These are phyloP conservation scores for Telmatherina bonti DNA, from an alignment of 2,797 vertebrate genomes.

Conservation along the genomic window DNA sequence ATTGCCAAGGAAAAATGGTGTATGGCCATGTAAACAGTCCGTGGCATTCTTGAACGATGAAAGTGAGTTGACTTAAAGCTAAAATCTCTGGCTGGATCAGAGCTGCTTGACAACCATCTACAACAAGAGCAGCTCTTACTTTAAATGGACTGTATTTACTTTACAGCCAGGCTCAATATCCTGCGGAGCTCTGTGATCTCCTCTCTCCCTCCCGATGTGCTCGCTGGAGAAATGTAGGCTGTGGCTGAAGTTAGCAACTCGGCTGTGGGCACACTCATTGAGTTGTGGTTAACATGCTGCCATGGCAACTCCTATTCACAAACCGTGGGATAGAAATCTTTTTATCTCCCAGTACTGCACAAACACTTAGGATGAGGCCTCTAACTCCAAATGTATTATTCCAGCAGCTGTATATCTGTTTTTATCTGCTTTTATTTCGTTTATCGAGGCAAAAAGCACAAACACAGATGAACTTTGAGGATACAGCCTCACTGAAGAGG, in stretches of 20 bases:
- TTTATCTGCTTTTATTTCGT: conserved; percentile 52
- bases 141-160: conserved; percentile 64
- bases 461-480: conserved; percentile 54
- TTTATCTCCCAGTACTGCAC: conserved; percentile 89
- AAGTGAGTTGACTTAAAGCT: conserved; percentile 22
- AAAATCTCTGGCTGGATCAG: conserved; percentile 18
- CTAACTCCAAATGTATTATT: conserved; percentile 84
- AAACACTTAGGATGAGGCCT: conserved; percentile 87
- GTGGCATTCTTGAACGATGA: conserved; percentile 4
- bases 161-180: conserved; percentile 73
- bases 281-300: conserved; percentile 89
- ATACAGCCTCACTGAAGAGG: conserved; percentile 16
- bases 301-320: conserved; percentile 89
- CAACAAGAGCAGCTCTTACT: conserved; percentile 34
- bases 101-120: conserved; percentile 34
- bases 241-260: conserved; percentile 79
- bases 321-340: conserved; percentile 87
- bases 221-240: conserved; percentile 84
- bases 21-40: conserved; percentile 5
- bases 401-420: conserved; percentile 71
- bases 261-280: conserved; percentile 86
- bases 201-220: conserved; percentile 75
- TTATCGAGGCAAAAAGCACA: conserved; percentile 48
- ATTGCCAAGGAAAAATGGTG: conserved; percentile 21
- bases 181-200: conserved; percentile 60